Evolutionary conservation across 2,797 vertebrate species (phyloP).

Genomic region (Macrochelys suwanniensis): DNA sequence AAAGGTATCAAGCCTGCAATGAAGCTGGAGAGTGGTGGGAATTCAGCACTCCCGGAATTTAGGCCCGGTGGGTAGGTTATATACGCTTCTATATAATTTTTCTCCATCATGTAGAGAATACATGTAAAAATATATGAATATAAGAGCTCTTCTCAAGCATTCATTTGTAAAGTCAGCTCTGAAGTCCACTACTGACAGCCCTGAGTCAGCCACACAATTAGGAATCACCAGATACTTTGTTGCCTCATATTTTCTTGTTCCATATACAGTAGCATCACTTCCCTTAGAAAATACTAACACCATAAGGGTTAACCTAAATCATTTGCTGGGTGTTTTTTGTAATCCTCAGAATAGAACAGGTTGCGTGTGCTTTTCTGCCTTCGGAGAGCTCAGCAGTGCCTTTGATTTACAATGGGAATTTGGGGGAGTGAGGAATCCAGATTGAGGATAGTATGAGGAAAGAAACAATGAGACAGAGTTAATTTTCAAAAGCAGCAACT

Average conservation of each 20-base stretch:
- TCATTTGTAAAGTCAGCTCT: rapidly evolving
- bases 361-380: not conserved
- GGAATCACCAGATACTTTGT: rapidly evolving
- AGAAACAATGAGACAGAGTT: rapidly evolving
- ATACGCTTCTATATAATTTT: too few relatives aligned
- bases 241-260: not conserved
- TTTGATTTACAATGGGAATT: not conserved
- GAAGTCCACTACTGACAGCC: not conserved
- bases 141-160: not conserved
- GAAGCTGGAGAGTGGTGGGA: not conserved
- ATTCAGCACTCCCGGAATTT: not conserved
- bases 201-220: rapidly evolving
- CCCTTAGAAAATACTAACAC: not conserved
- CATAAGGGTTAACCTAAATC: not conserved
- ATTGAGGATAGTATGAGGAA: rapidly evolving
- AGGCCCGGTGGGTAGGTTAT: not conserved
- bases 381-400: not conserved
- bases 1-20: rapidly evolving
- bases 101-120: too few relatives aligned
- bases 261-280: rapidly evolving
- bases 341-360: not conserved
- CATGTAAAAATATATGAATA: not conserved
- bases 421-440: not conserved
- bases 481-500: not conserved
- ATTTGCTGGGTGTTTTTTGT: not conserved